Evolutionary conservation across 2,797 vertebrate species (phyloP).

Genomic region (Lepus townsendii): DNA sequence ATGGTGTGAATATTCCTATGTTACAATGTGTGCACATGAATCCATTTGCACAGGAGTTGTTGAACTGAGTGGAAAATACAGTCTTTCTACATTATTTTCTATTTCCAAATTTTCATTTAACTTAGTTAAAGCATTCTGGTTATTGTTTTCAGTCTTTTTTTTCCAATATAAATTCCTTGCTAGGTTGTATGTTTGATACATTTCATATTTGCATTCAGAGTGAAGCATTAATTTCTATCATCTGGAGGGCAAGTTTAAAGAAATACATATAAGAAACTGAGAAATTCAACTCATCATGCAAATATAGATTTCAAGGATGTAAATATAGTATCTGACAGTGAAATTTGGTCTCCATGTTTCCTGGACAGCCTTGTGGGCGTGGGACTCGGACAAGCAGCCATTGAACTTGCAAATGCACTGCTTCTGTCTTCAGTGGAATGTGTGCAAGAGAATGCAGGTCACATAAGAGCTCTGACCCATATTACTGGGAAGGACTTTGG

Average conservation of each 20-base stretch:
- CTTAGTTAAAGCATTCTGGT: not conserved
- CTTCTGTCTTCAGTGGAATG: not conserved
- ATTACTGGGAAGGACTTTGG: slow-evolving; percentile 6
- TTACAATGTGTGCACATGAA: fast-evolving
- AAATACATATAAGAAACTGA: not conserved
- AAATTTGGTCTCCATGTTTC: not conserved
- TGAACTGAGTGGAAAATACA: not conserved
- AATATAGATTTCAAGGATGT: not conserved
- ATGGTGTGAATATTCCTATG: no score
- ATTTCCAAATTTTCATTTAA: not conserved
- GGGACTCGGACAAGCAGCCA: not conserved
- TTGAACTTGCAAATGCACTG: not conserved
- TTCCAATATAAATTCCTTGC: not conserved
- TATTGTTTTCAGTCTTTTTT: not conserved
- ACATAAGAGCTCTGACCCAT: not conserved
- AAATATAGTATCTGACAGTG: not conserved
- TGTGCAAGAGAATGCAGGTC: not conserved
- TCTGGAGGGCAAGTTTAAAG: not conserved
- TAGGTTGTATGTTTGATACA: not conserved
- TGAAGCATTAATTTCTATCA: not conserved
- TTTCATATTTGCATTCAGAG: not conserved
- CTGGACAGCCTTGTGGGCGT: not conserved
- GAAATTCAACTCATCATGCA: not conserved
- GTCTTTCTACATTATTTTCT: not conserved
- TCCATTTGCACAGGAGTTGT: not conserved